Conservation (phyloP, 2,888 invertebrate species). For the Diaprepes abbreviatus region DNA sequence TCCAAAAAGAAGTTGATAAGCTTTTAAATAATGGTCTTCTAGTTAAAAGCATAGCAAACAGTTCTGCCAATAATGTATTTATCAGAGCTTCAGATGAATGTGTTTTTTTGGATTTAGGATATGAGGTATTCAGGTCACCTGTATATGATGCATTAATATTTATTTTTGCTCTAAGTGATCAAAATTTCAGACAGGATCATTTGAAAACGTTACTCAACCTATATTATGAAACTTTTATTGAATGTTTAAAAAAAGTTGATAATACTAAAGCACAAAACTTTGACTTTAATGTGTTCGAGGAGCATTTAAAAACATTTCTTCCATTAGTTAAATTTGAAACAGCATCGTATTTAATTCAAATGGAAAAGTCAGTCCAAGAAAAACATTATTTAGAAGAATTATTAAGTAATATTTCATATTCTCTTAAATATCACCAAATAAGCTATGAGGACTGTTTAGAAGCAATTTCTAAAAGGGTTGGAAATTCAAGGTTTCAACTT, state of each 20-base stretch:
- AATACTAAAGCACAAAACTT: background rate
- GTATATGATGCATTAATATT: constrained; percentile 32
- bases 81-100: background rate
- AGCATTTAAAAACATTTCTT: constrained; percentile 14
- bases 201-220: constrained; percentile 25
- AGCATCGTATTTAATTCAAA: background rate
- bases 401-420: constrained; percentile 28
- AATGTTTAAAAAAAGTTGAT: background rate
- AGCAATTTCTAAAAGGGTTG: constrained; percentile 51
- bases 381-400: background rate
- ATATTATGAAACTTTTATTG: constrained; percentile 28
- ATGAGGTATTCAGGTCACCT: background rate
- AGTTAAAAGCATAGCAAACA: background rate
- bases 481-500: constrained; percentile 49
- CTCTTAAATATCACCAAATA: constrained; percentile 38
- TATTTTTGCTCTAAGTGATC: constrained; percentile 26
- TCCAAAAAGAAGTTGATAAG: background rate
- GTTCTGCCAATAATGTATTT: background rate
- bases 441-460: constrained; percentile 54
- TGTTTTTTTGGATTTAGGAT: background rate
- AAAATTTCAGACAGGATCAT: constrained; percentile 21
- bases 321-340: constrained; percentile 36
- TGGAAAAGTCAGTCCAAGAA: background rate
- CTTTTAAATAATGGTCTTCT: background rate
- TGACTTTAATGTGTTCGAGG: constrained; percentile 31